Conservation (phyloP, 2,888 invertebrate species). For the Drosophila macrospina region DNA sequence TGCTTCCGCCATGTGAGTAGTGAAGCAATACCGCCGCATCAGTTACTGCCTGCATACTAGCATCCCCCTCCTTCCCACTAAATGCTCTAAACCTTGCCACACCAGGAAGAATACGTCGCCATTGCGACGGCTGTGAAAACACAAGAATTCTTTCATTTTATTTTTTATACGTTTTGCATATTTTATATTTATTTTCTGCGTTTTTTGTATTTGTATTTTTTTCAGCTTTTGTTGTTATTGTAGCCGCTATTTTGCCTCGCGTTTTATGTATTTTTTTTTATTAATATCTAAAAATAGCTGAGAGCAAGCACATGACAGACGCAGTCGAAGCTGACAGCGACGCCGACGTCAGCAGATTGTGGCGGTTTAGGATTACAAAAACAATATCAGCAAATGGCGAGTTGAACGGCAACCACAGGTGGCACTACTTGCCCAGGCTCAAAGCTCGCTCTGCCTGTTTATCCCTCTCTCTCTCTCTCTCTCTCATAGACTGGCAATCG, state of each 20-base stretch:
- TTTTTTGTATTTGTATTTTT: conserved; percentile 21
- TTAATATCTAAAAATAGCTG: conserved; percentile 53
- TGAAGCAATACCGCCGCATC: not conserved
- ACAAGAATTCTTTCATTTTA: conserved; percentile 35
- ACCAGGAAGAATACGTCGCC: conserved; percentile 43
- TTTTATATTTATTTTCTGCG: conserved; percentile 30
- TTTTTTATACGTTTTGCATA: conserved; percentile 29
- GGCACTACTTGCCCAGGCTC: conserved; percentile 12
- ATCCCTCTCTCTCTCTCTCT: not conserved
- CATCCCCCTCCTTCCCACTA: not conserved
- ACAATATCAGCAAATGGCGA: conserved; percentile 12
- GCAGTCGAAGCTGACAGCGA: conserved; percentile 12
- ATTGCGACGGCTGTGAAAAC: conserved; percentile 35
- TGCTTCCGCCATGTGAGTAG: conserved; percentile 48
- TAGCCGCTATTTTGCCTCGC: conserved; percentile 38
- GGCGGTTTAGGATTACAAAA: conserved; percentile 46
- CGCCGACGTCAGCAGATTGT: conserved; percentile 19
- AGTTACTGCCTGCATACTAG: not conserved
- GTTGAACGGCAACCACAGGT: conserved; percentile 38
- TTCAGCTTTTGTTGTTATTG: not conserved
- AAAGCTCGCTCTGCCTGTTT: not conserved
- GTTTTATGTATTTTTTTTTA: conserved; percentile 32
- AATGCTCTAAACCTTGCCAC: conserved; percentile 12
- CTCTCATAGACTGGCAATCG: not conserved
- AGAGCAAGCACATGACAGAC: conserved; percentile 57